phyloP scores from a whole-genome alignment of 2,113 vertebrate species.

The Otocyon megalotis region DNA sequence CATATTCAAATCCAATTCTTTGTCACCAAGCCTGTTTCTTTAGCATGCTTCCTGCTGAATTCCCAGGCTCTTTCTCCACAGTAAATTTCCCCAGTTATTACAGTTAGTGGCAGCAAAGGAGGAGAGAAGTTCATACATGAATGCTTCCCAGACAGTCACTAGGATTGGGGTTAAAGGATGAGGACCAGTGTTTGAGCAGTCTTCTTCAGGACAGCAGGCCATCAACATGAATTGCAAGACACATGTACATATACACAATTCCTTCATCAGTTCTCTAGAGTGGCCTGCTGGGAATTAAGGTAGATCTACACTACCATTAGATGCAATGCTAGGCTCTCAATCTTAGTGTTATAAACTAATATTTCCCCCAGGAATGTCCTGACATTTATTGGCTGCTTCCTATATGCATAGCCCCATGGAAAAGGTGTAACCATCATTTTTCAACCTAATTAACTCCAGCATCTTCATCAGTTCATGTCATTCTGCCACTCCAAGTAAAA shows the following conservation, averaged over 20 bases:
- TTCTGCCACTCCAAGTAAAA: conserved; percentile 25
- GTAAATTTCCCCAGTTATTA: background rate
- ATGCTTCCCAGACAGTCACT: background rate
- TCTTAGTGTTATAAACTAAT: background rate
- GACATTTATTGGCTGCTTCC: background rate
- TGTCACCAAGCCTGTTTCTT: background rate
- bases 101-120: background rate
- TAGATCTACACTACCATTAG: background rate
- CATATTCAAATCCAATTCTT: background rate
- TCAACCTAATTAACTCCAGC: background rate
- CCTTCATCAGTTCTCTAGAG: background rate
- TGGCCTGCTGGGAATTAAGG: background rate
- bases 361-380: background rate
- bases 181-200: background rate
- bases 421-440: background rate
- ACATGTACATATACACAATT: background rate
- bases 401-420: background rate
- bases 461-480: background rate
- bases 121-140: background rate
- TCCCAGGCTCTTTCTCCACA: background rate
- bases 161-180: background rate
- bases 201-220: background rate
- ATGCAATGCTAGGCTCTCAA: background rate
- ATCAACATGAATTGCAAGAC: background rate
- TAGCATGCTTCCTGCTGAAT: background rate